Evolutionary conservation across 2,797 vertebrate species (phyloP), one percentile per base, ranked within the genome.

Genomic region (Pseudomugil gertrudae): DNA sequence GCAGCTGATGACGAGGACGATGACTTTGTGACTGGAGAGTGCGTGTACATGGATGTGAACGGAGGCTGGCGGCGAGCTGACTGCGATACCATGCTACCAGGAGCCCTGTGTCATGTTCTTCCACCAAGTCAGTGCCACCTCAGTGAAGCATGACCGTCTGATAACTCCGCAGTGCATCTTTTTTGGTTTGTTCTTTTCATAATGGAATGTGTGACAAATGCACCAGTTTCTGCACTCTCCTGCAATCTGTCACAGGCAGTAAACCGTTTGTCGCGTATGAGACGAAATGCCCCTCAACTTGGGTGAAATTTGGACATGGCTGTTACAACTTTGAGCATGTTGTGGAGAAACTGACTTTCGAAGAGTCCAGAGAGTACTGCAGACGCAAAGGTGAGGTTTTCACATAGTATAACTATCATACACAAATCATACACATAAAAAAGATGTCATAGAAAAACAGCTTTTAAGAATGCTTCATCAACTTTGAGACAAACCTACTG

Each of bases 321-420:
- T 99, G 97, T 89, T 99, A 98, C 91, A 95, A 91, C 87, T 96
- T 98, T 90, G 94, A 96, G 71, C 94, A 95, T 4, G 88, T 96
- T 75, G 76, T 95, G 38, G 83, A 95, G 68, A 94, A 92, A 76
- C 91, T 81, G 36, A 92, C 85, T 69, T 94, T 98, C 86, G 91
- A 96, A 66, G 90, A 95, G 66, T 95, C 97, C 2, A 90, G 94
- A 70, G 92, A 96, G 79, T 88, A 95, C 87, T 99, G 97, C 92
- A 95, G 80, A 88, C 93, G 91, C 53, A 94, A 94, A 95, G 95
- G 97, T 98, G 40, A 30, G 9, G 4, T 58, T 19, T 64, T 65
- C 1, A 24, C n/a, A 0, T 0, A 24, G 1, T 48, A 27, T 17
- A 0, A 1, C 5, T 24, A 53, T 2, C 21, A 26, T n/a, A n/a